Conservation (phyloP, 2,888 invertebrate species). For the Nezara viridula region DNA sequence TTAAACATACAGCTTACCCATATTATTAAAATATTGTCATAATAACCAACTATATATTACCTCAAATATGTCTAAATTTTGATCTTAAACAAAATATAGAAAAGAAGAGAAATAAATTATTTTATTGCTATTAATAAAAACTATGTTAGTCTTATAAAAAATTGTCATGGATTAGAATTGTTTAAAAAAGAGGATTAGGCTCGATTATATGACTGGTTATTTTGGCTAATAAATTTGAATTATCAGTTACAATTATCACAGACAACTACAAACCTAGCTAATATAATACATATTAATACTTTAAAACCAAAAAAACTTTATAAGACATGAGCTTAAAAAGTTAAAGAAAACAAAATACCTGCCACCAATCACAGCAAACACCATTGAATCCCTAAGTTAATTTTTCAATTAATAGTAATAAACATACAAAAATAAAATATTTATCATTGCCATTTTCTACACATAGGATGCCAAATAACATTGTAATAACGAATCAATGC, state of each 20-base stretch:
- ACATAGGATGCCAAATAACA: slow-evolving; percentile 15
- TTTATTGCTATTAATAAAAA: background rate
- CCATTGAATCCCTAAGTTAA: slow-evolving; percentile 26
- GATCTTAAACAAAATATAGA: slow-evolving; percentile 9
- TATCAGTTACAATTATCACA: slow-evolving; percentile 46
- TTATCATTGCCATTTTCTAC: background rate
- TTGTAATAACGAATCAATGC: background rate
- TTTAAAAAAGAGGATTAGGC: slow-evolving; percentile 29
- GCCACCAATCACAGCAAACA: slow-evolving; percentile 45
- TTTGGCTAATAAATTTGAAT: slow-evolving; percentile 43
- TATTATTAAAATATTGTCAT: slow-evolving; percentile 47
- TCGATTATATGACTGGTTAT: slow-evolving; percentile 26
- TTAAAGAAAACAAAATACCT: background rate
- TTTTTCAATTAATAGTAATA: background rate
- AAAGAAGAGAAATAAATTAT: background rate
- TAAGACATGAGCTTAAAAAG: background rate
- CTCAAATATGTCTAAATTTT: slow-evolving; percentile 39
- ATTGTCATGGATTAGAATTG: slow-evolving; percentile 41
- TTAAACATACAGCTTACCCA: slow-evolving; percentile 39
- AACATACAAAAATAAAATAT: slow-evolving; percentile 7
- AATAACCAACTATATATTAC: slow-evolving; percentile 5
- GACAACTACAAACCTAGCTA: slow-evolving; percentile 27
- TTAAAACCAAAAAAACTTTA: background rate
- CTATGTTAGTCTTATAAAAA: slow-evolving; percentile 34
- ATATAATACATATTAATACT: slow-evolving; percentile 23